These are phyloP conservation scores for Manis pentadactyla DNA, from an alignment of 2,797 vertebrate species.

Conservation along the genomic window DNA sequence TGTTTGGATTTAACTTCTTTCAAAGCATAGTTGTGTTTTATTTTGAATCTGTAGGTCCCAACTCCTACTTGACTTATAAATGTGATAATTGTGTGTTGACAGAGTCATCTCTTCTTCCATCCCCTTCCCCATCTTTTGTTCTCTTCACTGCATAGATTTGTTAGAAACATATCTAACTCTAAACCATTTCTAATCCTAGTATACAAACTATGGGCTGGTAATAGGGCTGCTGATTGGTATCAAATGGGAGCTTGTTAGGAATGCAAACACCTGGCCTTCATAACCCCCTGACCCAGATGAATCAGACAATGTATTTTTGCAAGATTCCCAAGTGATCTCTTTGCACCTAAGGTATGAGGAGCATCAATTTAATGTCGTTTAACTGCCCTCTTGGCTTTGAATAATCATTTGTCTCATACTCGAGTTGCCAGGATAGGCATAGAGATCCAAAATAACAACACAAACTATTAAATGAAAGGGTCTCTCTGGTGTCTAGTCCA, in stretches of 20 bases:
- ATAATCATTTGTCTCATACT: neutral
- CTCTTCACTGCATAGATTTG: neutral
- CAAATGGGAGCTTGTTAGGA: neutral
- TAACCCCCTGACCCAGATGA: accelerated
- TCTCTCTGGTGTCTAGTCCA: neutral
- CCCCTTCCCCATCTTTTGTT: neutral
- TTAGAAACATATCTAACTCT: neutral
- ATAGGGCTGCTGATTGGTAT: neutral
- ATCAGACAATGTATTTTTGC: neutral
- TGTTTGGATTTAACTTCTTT: conserved; percentile 5
- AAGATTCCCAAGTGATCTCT: neutral
- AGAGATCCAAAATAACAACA: neutral
- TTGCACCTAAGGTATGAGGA: neutral
- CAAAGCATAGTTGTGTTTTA: neutral
- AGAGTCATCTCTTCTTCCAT: neutral
- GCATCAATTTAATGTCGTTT: neutral
- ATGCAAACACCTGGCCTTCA: neutral
- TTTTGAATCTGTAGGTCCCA: neutral
- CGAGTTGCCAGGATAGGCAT: neutral
- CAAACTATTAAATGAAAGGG: neutral
- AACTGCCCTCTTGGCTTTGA: neutral
- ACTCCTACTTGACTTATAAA: neutral
- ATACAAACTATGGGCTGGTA: neutral
- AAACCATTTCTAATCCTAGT: neutral
- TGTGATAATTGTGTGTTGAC: neutral